Conservation (phyloP, 2,113 vertebrate species). For the Eurypyga helias region DNA sequence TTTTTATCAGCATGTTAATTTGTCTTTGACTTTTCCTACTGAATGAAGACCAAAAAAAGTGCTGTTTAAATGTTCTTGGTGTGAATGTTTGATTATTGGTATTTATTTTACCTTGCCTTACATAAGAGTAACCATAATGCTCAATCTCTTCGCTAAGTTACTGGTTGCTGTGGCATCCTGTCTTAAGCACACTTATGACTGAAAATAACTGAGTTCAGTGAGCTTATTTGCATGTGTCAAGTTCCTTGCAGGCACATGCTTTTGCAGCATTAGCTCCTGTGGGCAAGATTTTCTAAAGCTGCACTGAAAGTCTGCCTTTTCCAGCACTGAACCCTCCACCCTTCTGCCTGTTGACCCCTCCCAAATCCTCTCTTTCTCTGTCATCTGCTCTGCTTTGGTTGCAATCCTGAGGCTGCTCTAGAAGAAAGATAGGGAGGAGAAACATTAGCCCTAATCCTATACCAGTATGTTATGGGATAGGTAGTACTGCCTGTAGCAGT, state of each 20-base stretch:
- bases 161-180: background rate
- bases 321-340: background rate
- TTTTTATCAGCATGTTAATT: background rate
- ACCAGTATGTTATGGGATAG: accelerated
- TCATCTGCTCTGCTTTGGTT: background rate
- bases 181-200: background rate
- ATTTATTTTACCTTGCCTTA: background rate
- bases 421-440: background rate
- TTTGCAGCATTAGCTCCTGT: background rate
- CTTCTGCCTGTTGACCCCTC: background rate
- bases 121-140: background rate
- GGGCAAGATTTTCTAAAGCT: background rate
- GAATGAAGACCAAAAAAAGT: background rate
- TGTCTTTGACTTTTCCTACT: background rate
- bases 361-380: background rate
- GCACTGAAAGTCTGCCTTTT: background rate
- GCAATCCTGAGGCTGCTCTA: background rate
- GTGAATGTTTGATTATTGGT: background rate
- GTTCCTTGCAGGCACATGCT: accelerated
- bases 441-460: background rate
- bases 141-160: background rate
- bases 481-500: background rate
- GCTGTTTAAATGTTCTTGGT: background rate
- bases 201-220: background rate
- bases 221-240: background rate